Base-by-base conservation (phyloP, 2,888 invertebrate species). In the Leistus spinibarbis region DNA sequence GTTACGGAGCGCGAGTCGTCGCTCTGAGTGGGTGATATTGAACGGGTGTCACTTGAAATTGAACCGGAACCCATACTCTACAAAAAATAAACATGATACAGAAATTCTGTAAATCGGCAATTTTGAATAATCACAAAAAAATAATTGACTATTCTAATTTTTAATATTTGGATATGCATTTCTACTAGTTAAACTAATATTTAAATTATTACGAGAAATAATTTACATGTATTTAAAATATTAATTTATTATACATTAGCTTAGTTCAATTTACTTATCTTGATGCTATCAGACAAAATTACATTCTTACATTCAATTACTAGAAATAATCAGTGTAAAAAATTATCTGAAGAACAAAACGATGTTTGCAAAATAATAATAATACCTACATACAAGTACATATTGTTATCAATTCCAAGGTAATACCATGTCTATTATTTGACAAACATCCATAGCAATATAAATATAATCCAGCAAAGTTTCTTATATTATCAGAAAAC, bases 1-100 rank as follows among this genome's bases (percentile, higher is more conserved):
- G 85, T 85, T 19, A 85, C 84, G 10, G 86, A 86, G 73, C 86
- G 81, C 10, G 88, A 88, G 78, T 89, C 89, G 79, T 90, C 90
- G 79, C 90, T 90, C 67, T 89, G 87, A n/a, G 88, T 88, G 3
- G 90, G 90, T 24, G 90, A 90, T 77, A 88, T 84, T 57, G 85
- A 85, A 74, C 85, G 82, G 73, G 84, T 85, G 67, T 86, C 86
- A 78, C 84, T 85, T 9, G 85, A 85, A 65, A 86, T 78, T 27
- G 86, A 85, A 20, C 85, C 85, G 24, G 85, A 85, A 76, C 83
- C 84, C 79, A 83, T 81, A 81, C 85, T 82, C 87, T 85, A 77
- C 20, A 82, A 81, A n/a, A n/a, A n/a, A n/a, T n/a, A n/a, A n/a
- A n/a, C n/a, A n/a, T n/a, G n/a, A n/a, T n/a, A n/a, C n/a, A n/a